Evolutionary conservation across 2,888 invertebrate species (phyloP).

Genomic region (Cataglyphis cursor): DNA sequence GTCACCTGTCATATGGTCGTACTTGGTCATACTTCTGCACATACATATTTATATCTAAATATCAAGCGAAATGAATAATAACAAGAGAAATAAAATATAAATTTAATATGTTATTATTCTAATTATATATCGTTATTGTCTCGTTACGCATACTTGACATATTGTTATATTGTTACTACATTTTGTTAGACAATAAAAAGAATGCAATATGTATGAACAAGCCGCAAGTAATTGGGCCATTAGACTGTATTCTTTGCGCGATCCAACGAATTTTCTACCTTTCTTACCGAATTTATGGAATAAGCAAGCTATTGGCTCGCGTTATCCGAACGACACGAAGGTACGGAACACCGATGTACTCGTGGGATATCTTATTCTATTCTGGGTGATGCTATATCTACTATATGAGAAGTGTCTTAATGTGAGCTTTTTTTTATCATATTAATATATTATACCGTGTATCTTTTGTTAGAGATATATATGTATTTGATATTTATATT

Average conservation of each 20-base stretch:
- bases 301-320: slow-evolving; percentile 48
- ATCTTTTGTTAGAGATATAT: slow-evolving; percentile 20
- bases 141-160: not conserved
- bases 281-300: slow-evolving; percentile 66
- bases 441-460: not conserved
- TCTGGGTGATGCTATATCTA: slow-evolving; percentile 74
- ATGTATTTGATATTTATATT: slow-evolving; percentile 16
- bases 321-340: slow-evolving; percentile 52
- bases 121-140: not conserved
- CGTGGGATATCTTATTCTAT: slow-evolving; percentile 69
- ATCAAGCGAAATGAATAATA: not conserved
- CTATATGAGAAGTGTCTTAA: slow-evolving; percentile 77
- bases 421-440: slow-evolving; percentile 64
- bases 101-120: not conserved
- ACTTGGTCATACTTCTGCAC: not conserved
- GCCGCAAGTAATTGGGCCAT: slow-evolving; percentile 64
- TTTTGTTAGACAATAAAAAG: not conserved
- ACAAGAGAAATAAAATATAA: not conserved
- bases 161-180: not conserved
- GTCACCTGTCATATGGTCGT: not conserved
- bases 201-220: slow-evolving; percentile 67
- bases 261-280: slow-evolving; percentile 66
- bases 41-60: not conserved
- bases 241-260: slow-evolving; percentile 68
- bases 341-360: slow-evolving; percentile 64